These are phyloP conservation scores for Pangasianodon hypophthalmus DNA, from an alignment of 2,113 vertebrate species.

Conservation along the genomic window DNA sequence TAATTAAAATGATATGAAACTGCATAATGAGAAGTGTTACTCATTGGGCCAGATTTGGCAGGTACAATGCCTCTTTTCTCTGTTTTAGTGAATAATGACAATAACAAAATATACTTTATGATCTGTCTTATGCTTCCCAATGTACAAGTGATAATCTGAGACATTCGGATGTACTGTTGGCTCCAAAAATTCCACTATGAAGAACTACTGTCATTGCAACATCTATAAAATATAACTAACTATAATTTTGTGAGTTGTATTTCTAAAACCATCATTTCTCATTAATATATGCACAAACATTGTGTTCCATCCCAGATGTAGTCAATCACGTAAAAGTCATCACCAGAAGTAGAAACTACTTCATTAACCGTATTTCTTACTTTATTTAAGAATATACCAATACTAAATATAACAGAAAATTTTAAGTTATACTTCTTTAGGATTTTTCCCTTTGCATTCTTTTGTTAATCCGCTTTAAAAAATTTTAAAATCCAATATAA, in stretches of 20 bases:
- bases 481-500: no score
- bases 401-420: no score
- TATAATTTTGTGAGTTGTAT: not conserved
- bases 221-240: not conserved
- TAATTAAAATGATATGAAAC: not conserved
- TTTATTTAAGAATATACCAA: no score
- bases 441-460: no score
- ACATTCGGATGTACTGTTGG: not conserved
- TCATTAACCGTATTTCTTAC: no score
- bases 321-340: no score
- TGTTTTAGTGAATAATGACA: not conserved
- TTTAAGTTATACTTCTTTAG: no score
- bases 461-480: no score
- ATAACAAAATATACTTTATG: not conserved
- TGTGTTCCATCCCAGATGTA: no score
- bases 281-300: no score
- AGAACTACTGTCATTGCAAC: not conserved
- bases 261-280: no score
- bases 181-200: not conserved
- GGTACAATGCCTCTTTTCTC: not conserved
- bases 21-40: not conserved
- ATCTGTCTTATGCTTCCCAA: not conserved
- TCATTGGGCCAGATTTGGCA: not conserved
- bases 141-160: not conserved
- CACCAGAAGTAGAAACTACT: no score